Evolutionary conservation across 2,797 vertebrate species (phyloP).

Genomic region (Syndactyla subalaris): DNA sequence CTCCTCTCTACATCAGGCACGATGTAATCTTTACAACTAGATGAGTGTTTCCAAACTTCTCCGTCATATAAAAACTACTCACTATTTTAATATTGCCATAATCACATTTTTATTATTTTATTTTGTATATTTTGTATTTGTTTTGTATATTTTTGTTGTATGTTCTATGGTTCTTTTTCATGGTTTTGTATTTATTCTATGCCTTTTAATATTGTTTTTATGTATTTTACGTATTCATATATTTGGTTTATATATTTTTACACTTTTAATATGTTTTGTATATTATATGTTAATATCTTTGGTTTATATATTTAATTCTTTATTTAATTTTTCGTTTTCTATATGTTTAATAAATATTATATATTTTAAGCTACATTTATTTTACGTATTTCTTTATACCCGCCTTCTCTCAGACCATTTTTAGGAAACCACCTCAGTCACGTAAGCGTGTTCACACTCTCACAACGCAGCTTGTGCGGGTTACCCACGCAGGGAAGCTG

Average conservation of each 20-base stretch:
- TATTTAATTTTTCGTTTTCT: not conserved
- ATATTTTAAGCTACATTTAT: not conserved
- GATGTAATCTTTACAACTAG: not conserved
- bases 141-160: not conserved
- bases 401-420: not conserved
- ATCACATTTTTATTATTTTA: fast-evolving
- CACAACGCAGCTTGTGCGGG: fast-evolving
- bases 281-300: not conserved
- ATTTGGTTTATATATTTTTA: not conserved
- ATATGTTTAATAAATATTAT: fast-evolving
- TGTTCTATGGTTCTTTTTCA: not conserved
- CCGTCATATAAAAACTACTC: fast-evolving
- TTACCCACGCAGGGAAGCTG: not conserved
- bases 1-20: not conserved
- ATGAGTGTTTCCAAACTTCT: not conserved
- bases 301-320: not conserved
- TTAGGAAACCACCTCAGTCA: not conserved
- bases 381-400: no score
- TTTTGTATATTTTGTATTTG: not conserved
- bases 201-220: not conserved
- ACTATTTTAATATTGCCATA: not conserved
- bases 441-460: fast-evolving
- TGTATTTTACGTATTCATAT: not conserved
- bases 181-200: no score
- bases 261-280: not conserved